These are phyloP conservation scores for Macrosteles quadrilineatus DNA, from an alignment of 1,140 invertebrate genomes.

Conservation along the genomic window DNA sequence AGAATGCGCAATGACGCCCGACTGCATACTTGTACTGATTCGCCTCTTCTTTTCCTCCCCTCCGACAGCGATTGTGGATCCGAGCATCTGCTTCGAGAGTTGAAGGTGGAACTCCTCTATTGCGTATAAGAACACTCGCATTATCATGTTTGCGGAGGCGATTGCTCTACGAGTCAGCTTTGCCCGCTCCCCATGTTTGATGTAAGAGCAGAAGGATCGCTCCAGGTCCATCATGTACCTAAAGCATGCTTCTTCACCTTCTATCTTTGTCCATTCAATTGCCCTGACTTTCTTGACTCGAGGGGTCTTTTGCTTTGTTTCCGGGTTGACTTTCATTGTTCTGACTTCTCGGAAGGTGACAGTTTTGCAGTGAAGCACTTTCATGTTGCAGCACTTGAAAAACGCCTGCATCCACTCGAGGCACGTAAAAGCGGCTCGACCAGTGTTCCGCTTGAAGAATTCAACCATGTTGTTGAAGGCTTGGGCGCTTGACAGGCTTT, in stretches of 20 bases:
- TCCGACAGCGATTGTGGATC: constrained; percentile 9
- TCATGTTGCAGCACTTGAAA: constrained; percentile 37
- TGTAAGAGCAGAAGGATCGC: not conserved
- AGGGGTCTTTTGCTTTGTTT: not conserved
- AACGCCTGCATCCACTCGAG: no score
- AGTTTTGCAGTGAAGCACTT: constrained; percentile 44
- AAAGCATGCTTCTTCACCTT: not conserved
- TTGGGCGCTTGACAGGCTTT: no score
- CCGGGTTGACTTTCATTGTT: not conserved
- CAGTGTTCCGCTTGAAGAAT: no score
- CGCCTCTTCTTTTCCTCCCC: constrained; percentile 27
- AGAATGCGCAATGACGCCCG: no score
- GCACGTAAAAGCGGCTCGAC: no score
- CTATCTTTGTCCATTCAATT: not conserved
- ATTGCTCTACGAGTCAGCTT: not conserved
- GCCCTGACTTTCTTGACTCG: not conserved
- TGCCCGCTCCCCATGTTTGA: constrained; percentile 3
- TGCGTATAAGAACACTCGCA: not conserved
- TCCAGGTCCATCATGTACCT: not conserved
- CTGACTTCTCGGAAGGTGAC: constrained; percentile 38
- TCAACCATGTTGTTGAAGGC: no score
- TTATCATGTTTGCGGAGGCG: not conserved
- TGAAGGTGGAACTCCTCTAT: constrained; percentile 12
- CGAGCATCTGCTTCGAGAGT: not conserved
- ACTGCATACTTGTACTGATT: constrained; percentile 30